phyloP scores from a whole-genome alignment of 1,140 invertebrate genomes.

The Acromyrmex echinatior region DNA sequence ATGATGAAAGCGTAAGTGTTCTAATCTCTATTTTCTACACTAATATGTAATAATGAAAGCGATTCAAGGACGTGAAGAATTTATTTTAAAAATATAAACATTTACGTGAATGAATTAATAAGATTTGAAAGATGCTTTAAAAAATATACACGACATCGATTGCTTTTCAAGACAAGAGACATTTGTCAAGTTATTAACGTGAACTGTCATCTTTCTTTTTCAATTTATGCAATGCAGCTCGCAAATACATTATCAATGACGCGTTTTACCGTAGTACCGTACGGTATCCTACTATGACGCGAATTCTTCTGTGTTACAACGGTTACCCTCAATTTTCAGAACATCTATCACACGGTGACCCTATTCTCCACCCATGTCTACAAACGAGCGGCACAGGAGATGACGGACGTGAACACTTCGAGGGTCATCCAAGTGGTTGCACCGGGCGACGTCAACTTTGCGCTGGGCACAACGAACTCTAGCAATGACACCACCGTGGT shows the following conservation, averaged over 20 bases:
- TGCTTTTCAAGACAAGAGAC: not conserved
- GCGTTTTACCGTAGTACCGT: slow-evolving; percentile 20
- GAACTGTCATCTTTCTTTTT: not conserved
- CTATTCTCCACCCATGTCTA: slow-evolving; percentile 91
- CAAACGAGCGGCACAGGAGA: slow-evolving; percentile 95
- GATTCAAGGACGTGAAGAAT: not conserved
- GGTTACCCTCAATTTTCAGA: slow-evolving; percentile 71
- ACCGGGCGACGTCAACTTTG: slow-evolving; percentile 97
- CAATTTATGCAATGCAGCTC: not conserved
- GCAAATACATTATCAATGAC: slow-evolving; percentile 40
- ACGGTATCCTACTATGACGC: slow-evolving; percentile 3
- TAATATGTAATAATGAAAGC: not conserved
- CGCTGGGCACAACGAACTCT: slow-evolving; percentile 90
- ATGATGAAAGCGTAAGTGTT: slow-evolving; percentile 79
- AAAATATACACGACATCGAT: not conserved
- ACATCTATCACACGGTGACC: slow-evolving; percentile 87
- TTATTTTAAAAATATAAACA: not conserved
- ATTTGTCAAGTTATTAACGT: not conserved
- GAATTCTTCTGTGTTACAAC: slow-evolving; percentile 28
- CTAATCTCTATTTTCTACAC: not conserved
- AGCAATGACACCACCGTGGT: slow-evolving; percentile 95
- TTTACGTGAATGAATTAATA: not conserved
- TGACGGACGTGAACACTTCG: slow-evolving; percentile 97
- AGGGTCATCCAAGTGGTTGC: slow-evolving; percentile 96
- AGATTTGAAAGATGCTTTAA: not conserved